These are phyloP conservation scores for Yoshiicerus persimilis DNA, from an alignment of 1,140 invertebrate species.

Conservation along the genomic window DNA sequence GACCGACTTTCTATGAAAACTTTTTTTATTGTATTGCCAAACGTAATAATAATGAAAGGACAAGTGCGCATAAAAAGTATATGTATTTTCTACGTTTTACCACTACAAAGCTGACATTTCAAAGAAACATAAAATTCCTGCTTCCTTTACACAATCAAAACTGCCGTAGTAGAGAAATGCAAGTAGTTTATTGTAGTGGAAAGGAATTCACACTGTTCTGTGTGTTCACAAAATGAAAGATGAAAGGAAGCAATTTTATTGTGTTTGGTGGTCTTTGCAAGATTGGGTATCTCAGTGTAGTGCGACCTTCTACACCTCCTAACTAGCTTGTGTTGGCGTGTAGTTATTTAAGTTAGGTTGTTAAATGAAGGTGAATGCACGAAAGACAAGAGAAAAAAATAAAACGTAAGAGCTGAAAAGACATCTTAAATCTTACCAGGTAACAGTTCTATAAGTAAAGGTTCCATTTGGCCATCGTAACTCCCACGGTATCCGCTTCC, in stretches of 20 bases:
- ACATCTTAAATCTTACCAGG: slow-evolving; percentile 41
- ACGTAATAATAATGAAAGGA: no score
- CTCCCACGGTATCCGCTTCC: slow-evolving; percentile 64
- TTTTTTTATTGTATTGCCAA: no score
- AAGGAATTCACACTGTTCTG: neutral
- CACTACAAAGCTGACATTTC: neutral
- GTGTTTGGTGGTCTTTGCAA: neutral
- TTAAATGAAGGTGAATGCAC: neutral
- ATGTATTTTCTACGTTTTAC: no score
- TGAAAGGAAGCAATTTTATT: neutral
- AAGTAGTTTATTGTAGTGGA: neutral
- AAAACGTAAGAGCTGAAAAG: neutral
- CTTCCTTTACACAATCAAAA: neutral
- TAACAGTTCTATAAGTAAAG: slow-evolving; percentile 47
- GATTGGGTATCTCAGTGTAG: no score
- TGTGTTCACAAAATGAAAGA: neutral
- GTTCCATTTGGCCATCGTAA: slow-evolving; percentile 51
- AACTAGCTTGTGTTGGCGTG: no score
- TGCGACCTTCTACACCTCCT: no score
- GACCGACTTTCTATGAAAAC: no score
- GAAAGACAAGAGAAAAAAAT: neutral
- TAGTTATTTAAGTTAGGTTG: no score
- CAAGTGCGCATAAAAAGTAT: neutral
- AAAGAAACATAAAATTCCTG: neutral
- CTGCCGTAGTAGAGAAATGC: neutral